Percentiles rank a stretch among this genome's conserved stretches.
These are phyloP conservation scores for Diplodus puntazzo DNA, from an alignment of 2,797 vertebrate species.

Conservation along the genomic window DNA sequence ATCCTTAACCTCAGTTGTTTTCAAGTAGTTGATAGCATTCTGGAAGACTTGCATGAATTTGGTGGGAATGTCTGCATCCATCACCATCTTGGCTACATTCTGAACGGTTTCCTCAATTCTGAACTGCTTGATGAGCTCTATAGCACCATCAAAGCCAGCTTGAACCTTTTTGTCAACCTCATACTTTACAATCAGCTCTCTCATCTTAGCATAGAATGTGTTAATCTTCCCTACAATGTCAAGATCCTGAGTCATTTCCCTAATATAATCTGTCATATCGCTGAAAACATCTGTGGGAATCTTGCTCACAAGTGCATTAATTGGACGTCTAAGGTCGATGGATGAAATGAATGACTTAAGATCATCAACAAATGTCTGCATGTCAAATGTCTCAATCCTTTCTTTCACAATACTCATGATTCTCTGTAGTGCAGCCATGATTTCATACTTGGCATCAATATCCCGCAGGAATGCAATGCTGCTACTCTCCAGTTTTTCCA, in stretches of 20 bases:
- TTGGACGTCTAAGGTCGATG: slow-evolving; percentile 69
- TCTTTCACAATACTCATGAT: slow-evolving; percentile 78
- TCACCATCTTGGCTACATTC: slow-evolving; percentile 75
- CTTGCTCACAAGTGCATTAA: slow-evolving; percentile 74
- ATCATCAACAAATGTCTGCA: slow-evolving; percentile 69
- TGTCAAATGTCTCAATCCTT: slow-evolving; percentile 80
- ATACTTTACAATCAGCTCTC: slow-evolving; percentile 82
- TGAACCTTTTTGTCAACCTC: slow-evolving; percentile 85
- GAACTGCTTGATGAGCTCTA: slow-evolving; percentile 83
- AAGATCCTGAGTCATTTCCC: slow-evolving; percentile 79
- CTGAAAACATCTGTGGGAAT: slow-evolving; percentile 80
- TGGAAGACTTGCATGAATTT: slow-evolving; percentile 75
- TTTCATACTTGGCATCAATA: slow-evolving; percentile 80
- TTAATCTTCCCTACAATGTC: slow-evolving; percentile 84
- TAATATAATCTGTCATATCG: slow-evolving; percentile 73
- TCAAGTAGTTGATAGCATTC: slow-evolving; percentile 79
- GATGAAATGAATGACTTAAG: slow-evolving; percentile 77
- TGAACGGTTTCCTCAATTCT: slow-evolving; percentile 85
- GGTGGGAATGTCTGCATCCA: slow-evolving; percentile 80
- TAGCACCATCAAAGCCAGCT: slow-evolving; percentile 82
- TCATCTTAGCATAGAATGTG: slow-evolving; percentile 71
- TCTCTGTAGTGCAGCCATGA: slow-evolving; percentile 79
- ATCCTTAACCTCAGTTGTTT: slow-evolving; percentile 82
- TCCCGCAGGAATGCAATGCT: slow-evolving; percentile 82
- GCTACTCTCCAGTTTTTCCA: slow-evolving; percentile 78